phyloP scores from a whole-genome alignment of 2,797 vertebrate species.

The Artibeus lituratus region DNA sequence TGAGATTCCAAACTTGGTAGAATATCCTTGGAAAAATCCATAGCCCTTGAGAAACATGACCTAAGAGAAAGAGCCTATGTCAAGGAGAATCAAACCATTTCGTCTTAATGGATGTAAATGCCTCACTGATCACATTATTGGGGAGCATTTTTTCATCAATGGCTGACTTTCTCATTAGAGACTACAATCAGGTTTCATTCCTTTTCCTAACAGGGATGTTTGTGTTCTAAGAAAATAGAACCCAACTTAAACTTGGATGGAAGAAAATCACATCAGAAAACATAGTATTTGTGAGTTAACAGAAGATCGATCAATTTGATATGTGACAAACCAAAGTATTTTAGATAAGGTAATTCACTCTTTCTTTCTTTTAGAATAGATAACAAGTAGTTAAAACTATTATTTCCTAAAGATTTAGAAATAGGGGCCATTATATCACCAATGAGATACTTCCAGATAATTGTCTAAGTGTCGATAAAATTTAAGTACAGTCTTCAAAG shows the following conservation, averaged over 20 bases:
- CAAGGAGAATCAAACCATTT: background rate
- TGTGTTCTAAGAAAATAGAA: background rate
- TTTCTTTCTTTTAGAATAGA: background rate
- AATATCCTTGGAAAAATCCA: background rate
- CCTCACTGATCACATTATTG: background rate
- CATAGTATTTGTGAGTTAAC: background rate
- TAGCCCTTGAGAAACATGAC: background rate
- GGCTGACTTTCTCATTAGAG: background rate
- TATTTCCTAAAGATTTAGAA: background rate
- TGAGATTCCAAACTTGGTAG: background rate
- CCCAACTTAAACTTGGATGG: background rate
- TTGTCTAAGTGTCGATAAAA: background rate
- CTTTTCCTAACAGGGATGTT: background rate
- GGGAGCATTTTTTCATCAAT: background rate
- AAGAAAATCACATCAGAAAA: background rate
- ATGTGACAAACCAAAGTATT: background rate
- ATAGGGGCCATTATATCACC: background rate
- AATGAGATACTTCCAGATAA: background rate
- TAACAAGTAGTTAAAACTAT: background rate
- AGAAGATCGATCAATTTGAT: background rate
- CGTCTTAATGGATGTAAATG: background rate
- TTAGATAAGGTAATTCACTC: background rate
- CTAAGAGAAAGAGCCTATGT: background rate
- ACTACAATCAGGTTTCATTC: background rate
- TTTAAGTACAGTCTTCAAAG: constrained; percentile 14